phyloP scores from a whole-genome alignment of 2,797 vertebrate species.

The Xiphorhynchus erythropygius region DNA sequence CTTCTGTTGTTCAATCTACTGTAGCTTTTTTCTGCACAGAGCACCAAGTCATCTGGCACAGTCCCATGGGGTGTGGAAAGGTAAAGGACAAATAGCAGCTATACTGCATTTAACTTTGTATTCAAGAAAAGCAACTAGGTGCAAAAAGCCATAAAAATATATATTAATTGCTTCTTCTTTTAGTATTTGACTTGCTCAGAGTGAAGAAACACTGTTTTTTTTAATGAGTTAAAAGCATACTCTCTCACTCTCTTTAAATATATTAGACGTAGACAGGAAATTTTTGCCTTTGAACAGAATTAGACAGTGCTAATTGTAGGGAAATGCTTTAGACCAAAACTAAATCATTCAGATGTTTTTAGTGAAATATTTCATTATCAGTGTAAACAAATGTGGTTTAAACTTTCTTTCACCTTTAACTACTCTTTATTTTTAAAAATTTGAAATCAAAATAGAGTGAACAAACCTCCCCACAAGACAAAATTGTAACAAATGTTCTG shows the following conservation, averaged over 20 bases:
- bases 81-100: background rate
- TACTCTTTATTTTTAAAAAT: background rate
- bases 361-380: background rate
- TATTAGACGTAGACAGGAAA: background rate
- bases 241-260: background rate
- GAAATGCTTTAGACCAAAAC: background rate
- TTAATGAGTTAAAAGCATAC: background rate
- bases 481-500: background rate
- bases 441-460: background rate
- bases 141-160: background rate
- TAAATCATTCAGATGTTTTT: background rate
- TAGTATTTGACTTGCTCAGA: background rate
- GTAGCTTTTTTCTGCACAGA: background rate
- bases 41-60: background rate
- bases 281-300: background rate
- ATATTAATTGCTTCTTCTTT: background rate
- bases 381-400: background rate
- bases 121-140: background rate
- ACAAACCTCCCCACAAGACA: background rate
- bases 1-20: background rate
- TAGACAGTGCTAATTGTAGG: background rate
- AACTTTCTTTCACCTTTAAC: background rate
- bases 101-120: background rate
- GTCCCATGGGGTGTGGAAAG: accelerated
- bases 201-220: background rate